Conservation (phyloP, 2,113 vertebrate species). For the Mus musculus region GRCm39 chr3:41548501-41549000, state of each 20-base stretch:
- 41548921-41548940: neutral
- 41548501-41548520: neutral
- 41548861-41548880: neutral
- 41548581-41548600: neutral
- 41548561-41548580: fast-evolving
- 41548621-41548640: neutral
- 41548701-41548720: neutral
- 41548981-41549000: neutral
- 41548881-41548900: neutral
- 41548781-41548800: neutral
- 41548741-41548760: fast-evolving
- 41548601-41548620: neutral
- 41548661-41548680: neutral
- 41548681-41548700: neutral
- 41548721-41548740: no score
- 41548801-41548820: neutral
- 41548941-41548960: neutral
- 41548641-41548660: neutral
- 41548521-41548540: fast-evolving
- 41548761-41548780: neutral
- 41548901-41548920: neutral
- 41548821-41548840: neutral
- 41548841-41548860: neutral
- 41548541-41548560: neutral
- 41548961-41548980: no score